Percentiles rank a stretch among this genome's conserved stretches.
Conservation (phyloP, 2,888 invertebrate genomes). For the Harpalus rufipes region DNA sequence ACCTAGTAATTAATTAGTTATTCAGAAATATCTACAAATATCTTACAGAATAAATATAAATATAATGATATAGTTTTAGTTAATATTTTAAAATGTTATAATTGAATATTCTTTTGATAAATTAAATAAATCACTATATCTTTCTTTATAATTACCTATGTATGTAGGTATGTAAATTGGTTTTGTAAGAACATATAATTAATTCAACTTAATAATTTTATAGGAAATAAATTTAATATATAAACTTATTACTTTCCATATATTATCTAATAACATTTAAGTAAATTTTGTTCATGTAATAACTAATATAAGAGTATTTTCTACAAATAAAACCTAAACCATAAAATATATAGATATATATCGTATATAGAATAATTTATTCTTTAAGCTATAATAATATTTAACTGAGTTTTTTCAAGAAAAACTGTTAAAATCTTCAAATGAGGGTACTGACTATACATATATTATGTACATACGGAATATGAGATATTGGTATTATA, state of each 20-base stretch:
- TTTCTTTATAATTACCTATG: not conserved
- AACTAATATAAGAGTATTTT: not conserved
- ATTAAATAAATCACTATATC: not conserved
- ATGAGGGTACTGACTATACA: too few species aligned
- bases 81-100: too few species aligned
- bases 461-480: too few species aligned
- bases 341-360: not conserved
- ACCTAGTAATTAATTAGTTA: too few species aligned
- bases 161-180: not conserved
- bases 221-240: not conserved
- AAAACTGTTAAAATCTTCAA: too few species aligned
- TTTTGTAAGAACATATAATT: conserved; percentile 29
- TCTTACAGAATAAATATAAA: too few species aligned
- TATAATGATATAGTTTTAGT: too few species aligned
- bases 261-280: conserved; percentile 21
- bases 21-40: too few species aligned
- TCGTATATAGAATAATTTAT: too few species aligned
- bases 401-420: too few species aligned
- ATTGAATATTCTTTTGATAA: too few species aligned
- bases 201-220: not conserved
- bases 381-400: too few species aligned
- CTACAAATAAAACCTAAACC: not conserved
- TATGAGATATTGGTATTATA: conserved; percentile 9
- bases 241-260: conserved; percentile 27
- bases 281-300: conserved; percentile 12